Percentiles rank a stretch among this genome's conserved stretches.
phyloP scores from a whole-genome alignment of 2,113 vertebrate genomes.

The Deroptyus accipitrinus region DNA sequence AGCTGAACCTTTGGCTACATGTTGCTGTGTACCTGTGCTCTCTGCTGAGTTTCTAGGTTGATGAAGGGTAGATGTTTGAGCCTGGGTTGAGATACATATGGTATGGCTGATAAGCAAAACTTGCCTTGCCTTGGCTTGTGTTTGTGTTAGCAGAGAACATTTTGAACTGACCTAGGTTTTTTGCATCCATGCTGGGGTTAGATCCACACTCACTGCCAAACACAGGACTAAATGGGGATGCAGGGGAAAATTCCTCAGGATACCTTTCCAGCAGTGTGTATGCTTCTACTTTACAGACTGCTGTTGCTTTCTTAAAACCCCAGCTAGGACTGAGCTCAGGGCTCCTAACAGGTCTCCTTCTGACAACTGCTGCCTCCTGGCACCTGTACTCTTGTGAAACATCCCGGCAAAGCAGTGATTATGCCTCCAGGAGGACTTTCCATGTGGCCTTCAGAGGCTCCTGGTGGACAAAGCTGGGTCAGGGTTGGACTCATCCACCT shows the following conservation, averaged over 20 bases:
- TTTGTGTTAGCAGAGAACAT: not conserved
- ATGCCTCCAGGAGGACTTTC: not conserved
- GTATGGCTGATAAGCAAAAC: not conserved
- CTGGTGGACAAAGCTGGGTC: not conserved
- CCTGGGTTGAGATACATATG: not conserved
- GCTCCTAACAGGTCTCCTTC: conserved; percentile 14
- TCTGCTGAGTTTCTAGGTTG: not conserved
- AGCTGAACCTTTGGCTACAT: not conserved
- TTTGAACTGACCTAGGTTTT: not conserved
- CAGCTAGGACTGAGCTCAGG: not conserved
- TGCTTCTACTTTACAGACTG: not conserved
- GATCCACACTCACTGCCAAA: not conserved
- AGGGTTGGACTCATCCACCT: not conserved
- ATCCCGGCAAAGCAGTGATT: not conserved
- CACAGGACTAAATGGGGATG: not conserved
- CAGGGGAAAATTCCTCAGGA: not conserved
- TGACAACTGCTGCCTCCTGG: not conserved
- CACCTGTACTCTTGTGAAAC: not conserved
- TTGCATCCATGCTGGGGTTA: not conserved
- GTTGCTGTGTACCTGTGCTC: not conserved
- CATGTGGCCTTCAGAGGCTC: not conserved
- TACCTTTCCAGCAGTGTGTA: not conserved
- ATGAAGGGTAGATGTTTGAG: not conserved
- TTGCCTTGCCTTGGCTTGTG: not conserved
- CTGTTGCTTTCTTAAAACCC: not conserved